Base-by-base conservation (phyloP, 64 coral and sea anemone genomes). In the Porites australiensis region DNA sequence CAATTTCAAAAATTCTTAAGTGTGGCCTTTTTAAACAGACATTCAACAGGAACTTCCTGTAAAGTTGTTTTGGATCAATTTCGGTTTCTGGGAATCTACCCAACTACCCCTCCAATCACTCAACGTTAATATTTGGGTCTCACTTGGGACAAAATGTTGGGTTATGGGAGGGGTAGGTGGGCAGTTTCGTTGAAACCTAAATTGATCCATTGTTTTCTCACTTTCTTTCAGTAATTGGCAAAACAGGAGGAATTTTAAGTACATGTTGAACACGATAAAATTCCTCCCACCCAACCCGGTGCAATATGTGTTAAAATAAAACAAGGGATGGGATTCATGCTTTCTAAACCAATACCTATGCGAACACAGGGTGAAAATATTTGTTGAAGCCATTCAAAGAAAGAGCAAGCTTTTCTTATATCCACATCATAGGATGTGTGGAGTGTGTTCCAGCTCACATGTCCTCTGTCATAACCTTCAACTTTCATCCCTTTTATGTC, bases 231-330 rank as follows among this genome's bases (percentile, higher is more conserved):
- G 27, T 37, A 55, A 5, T 55, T 55, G 53, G 53, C 53, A 5
- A 55, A 5, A 55, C 53, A 55, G 11, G 2, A 55, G 11, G 5
- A 55, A 55, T 5, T 7, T 51, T 16, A 76, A 19, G 73, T 76
- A 46, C 73, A 76, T 13, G 48, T 51, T 8, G 73, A 12, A 50
- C 12, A 51, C 16, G 91, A 80, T 18, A 88, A 48, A 87, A 93
- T 73, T 9, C 91, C 91, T 37, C 91, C 91, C 5, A 93, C 64
- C 84, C 91, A 93, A 53, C 91, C 91, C 48, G 84, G 84, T 22
- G 91, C 84, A 21, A 93, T 72, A 49, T 64, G 68, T 22, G 91
- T 69, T 2, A 93, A 70, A 58, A 88, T 81, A 68, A 93, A 93
- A 5, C 71, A 82, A 13, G 84, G 92, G 16, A 88, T 87, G 37